Evolutionary conservation across 2,113 vertebrate genomes (phyloP).

Genomic region (Cynocephalus volans): DNA sequence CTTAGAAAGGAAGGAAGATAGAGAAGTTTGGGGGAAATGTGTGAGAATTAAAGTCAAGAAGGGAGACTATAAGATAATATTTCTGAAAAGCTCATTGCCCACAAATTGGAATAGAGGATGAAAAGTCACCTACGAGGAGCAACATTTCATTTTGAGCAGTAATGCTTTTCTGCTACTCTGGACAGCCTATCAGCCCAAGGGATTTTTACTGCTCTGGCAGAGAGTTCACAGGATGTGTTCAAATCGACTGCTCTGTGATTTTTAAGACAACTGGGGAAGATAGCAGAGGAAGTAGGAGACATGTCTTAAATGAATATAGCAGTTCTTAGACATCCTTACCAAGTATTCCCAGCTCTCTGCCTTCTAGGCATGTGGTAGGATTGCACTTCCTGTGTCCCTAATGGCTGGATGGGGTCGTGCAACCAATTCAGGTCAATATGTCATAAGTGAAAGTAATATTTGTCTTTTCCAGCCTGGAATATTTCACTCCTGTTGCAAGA

Average conservation of each 20-base stretch:
- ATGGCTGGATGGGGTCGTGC: neutral
- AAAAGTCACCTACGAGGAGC: neutral
- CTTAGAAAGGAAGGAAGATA: neutral
- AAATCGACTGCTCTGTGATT: conserved; percentile 17
- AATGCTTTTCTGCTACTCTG: neutral
- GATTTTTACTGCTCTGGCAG: neutral
- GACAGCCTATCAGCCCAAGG: neutral
- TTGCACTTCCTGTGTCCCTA: neutral
- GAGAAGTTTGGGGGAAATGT: neutral
- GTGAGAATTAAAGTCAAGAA: conserved; percentile 29
- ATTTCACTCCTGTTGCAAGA: neutral
- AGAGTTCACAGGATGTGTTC: conserved; percentile 30
- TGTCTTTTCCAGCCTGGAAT: conserved; percentile 24
- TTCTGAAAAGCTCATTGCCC: neutral
- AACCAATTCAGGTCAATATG: neutral
- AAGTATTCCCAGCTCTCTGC: neutral
- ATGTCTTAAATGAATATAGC: neutral
- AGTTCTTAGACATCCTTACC: neutral
- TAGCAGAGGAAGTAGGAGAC: neutral
- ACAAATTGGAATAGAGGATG: neutral
- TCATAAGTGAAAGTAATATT: neutral
- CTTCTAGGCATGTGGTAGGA: neutral
- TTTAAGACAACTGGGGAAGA: neutral
- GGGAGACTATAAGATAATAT: conserved; percentile 1
- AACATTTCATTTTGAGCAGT: neutral